Evolutionary conservation across 2,888 invertebrate genomes (phyloP), one percentile per base, ranked within the genome.

Genomic region (Rugalucina vietnamica): DNA sequence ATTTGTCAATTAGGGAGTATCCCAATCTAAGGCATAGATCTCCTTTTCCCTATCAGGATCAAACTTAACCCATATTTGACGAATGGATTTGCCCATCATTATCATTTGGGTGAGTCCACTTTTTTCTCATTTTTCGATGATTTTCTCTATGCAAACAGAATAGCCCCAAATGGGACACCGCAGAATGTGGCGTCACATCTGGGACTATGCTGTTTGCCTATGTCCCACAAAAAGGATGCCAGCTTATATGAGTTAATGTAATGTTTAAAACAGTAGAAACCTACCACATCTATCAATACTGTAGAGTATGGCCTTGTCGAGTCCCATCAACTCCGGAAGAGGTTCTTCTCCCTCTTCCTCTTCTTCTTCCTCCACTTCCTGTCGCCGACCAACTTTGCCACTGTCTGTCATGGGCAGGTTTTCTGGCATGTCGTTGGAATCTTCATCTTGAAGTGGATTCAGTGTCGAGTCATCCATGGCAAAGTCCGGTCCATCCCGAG

Each of bases 261-360:
- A n/a, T n/a, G n/a, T n/a, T n/a, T n/a, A n/a, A n/a, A n/a, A n/a
- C n/a, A n/a, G n/a, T n/a, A n/a, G n/a, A n/a, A 29, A 95, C 96
- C 95, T 95, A 97, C 97, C 96, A 95, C 98, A 98, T 91, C 97
- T 96, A 92, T 98, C 98, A 88, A 99, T 98, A 92, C 98, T 98
- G 93, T 98, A 97, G 0, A 98, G 95, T 85, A 99, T 97, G 0
- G 98, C 98, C 92, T 98, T 97, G 95, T 99, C 99, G 76, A 99
- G 95, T 0, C 98, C 97, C 88, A 98, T 95, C 0, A 98, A 96
- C 5, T 91, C 82, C 18, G 89, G 90, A 18, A 88, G 86, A 36
- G 92, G 91, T 37, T 87, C 86, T 27, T 90, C 91, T 57, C 90
- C 88, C 5, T 91, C 91, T 37, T 91, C 91, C 34, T 92, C 93